These are phyloP conservation scores for Diglossa cyanea DNA, from an alignment of 2,797 vertebrate species.

Conservation along the genomic window DNA sequence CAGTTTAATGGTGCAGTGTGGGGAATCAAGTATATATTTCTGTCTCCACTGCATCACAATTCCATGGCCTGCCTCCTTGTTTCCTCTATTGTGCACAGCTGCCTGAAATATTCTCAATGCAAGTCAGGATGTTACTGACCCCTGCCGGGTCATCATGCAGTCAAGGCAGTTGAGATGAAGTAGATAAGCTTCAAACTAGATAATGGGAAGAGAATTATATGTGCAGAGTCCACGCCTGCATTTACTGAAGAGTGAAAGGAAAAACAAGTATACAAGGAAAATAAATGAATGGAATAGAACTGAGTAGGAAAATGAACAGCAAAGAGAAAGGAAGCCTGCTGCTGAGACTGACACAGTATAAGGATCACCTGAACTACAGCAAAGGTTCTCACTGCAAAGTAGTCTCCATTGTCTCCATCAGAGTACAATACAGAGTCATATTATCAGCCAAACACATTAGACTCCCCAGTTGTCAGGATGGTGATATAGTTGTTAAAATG, in stretches of 20 bases:
- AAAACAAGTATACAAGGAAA: background rate
- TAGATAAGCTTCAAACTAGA: background rate
- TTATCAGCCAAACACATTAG: background rate
- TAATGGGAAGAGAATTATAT: background rate
- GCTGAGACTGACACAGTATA: background rate
- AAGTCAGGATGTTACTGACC: background rate
- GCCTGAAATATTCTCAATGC: background rate
- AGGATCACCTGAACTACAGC: background rate
- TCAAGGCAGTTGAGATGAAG: background rate
- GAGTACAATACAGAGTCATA: accelerated
- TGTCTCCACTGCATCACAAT: background rate
- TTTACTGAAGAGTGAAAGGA: background rate
- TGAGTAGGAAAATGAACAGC: background rate
- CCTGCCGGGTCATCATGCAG: background rate
- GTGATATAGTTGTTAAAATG: background rate
- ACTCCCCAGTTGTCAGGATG: background rate
- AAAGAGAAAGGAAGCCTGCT: background rate
- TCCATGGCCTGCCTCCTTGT: background rate
- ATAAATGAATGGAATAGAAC: background rate
- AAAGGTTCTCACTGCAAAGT: background rate
- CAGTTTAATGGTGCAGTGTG: background rate
- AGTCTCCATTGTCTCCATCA: background rate
- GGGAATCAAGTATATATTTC: background rate
- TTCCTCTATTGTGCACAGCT: background rate
- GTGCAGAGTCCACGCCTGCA: background rate